A percentile compares a stretch with the other conserved stretches of the same genome.
Conservation (phyloP, 2,113 vertebrate species). For the Vulpes vulpes region DNA sequence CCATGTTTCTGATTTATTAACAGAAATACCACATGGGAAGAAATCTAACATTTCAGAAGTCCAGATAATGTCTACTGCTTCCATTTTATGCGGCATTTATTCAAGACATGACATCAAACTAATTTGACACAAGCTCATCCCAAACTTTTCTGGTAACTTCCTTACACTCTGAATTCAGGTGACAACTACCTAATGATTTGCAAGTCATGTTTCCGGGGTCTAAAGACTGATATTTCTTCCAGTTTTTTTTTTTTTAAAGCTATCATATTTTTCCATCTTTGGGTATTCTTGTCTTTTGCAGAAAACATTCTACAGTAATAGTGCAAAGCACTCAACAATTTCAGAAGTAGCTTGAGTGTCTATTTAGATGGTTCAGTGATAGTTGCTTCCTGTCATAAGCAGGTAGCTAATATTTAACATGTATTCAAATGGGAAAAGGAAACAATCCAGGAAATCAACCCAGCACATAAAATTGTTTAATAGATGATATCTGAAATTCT, state of each 20-base stretch:
- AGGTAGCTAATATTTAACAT: constrained; percentile 69
- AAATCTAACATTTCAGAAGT: constrained; percentile 59
- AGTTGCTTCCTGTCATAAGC: constrained; percentile 59
- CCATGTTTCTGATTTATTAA: constrained; percentile 43
- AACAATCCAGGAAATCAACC: constrained; percentile 61
- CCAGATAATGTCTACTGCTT: not conserved
- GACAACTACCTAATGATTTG: constrained; percentile 11
- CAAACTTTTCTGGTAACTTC: constrained; percentile 40
- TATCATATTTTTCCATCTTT: constrained; percentile 17
- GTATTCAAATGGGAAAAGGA: constrained; percentile 66
- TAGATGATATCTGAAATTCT: constrained; percentile 50
- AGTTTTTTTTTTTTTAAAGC: not conserved
- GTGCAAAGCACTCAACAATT: constrained; percentile 57
- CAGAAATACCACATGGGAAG: not conserved
- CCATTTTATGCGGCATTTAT: not conserved
- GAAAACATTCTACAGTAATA: constrained; percentile 22
- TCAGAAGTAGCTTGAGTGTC: constrained; percentile 57
- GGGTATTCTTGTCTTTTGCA: constrained; percentile 1
- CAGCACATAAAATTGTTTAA: constrained; percentile 42
- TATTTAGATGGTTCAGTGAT: constrained; percentile 45
- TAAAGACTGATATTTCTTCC: constrained; percentile 33
- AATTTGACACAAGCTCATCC: constrained; percentile 11
- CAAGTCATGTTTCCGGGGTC: not conserved
- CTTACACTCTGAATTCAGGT: constrained; percentile 15
- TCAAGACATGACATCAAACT: constrained; percentile 36